Percentiles rank a stretch among this genome's conserved stretches.
These are phyloP conservation scores for Papilio aristodemus DNA, from an alignment of 1,140 invertebrate genomes.

Conservation along the genomic window DNA sequence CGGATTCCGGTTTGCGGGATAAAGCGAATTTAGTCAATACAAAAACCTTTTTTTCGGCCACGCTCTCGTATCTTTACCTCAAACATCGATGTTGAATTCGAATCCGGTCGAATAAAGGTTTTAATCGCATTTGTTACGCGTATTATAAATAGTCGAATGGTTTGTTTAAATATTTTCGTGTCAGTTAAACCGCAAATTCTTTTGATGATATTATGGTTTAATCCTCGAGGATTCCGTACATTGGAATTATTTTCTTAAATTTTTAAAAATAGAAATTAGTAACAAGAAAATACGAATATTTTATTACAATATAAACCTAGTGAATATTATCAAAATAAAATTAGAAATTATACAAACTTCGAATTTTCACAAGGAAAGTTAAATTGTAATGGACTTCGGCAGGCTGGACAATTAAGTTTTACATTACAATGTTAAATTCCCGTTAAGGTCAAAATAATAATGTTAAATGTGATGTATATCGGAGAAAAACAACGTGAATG, in stretches of 20 bases:
- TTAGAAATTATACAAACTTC: too few species aligned
- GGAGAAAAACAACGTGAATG: too few species aligned
- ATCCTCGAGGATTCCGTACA: constrained; percentile 16
- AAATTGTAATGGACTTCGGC: too few species aligned
- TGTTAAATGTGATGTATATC: too few species aligned
- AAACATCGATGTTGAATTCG: constrained; percentile 68
- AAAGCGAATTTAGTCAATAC: constrained; percentile 73
- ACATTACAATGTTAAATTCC: too few species aligned
- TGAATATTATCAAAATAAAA: too few species aligned
- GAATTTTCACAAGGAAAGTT: too few species aligned
- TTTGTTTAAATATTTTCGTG: constrained; percentile 74
- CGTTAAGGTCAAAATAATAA: too few species aligned
- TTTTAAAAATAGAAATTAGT: too few species aligned
- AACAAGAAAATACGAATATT: too few species aligned
- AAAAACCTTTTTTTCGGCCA: constrained; percentile 63
- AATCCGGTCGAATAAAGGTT: constrained; percentile 44
- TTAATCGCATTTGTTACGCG: constrained; percentile 77
- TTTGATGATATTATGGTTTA: not conserved
- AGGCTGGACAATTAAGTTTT: too few species aligned
- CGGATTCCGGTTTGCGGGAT: constrained; percentile 74
- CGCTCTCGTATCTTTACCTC: constrained; percentile 65
- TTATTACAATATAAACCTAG: too few species aligned
- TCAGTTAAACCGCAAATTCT: constrained; percentile 36
- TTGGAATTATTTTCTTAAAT: not conserved
- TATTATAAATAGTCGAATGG: constrained; percentile 71